Percentiles rank a stretch among this genome's conserved stretches.
Conservation (phyloP, 2,888 invertebrate species). For the Hirtodrosophila alboralis region DNA sequence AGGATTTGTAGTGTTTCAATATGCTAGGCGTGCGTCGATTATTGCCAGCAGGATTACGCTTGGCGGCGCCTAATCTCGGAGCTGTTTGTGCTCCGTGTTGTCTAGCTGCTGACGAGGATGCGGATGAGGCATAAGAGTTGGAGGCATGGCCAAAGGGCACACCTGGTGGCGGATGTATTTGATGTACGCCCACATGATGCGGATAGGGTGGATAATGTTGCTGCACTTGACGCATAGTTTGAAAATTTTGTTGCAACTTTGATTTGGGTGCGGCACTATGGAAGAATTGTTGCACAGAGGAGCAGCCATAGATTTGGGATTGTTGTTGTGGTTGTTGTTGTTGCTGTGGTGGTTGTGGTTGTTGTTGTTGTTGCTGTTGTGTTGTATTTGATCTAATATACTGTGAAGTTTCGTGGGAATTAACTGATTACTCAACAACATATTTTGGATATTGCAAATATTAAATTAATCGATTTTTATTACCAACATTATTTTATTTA, state of each 20-base stretch:
- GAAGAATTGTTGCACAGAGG: slow-evolving; percentile 76
- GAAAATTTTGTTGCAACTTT: slow-evolving; percentile 83
- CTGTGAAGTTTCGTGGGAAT: slow-evolving; percentile 71
- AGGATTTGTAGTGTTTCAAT: slow-evolving; percentile 89
- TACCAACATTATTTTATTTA: slow-evolving; percentile 63
- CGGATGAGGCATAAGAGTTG: not conserved
- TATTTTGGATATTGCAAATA: slow-evolving; percentile 14
- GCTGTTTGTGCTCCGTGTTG: slow-evolving; percentile 37
- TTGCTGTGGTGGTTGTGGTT: slow-evolving; percentile 32
- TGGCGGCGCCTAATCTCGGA: slow-evolving; percentile 56
- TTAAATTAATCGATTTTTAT: slow-evolving; percentile 24
- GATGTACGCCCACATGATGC: slow-evolving; percentile 83
- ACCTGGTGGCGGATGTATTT: slow-evolving; percentile 81
- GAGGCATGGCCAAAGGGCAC: slow-evolving; percentile 67
- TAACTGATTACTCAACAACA: slow-evolving; percentile 69
- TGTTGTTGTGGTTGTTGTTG: slow-evolving; percentile 31
- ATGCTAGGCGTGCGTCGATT: slow-evolving; percentile 85
- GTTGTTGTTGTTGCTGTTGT: slow-evolving; percentile 17
- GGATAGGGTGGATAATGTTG: slow-evolving; percentile 84
- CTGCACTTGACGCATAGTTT: slow-evolving; percentile 84
- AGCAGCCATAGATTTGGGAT: slow-evolving; percentile 18
- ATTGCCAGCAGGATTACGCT: slow-evolving; percentile 78
- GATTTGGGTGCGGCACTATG: slow-evolving; percentile 84
- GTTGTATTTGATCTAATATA: slow-evolving; percentile 62
- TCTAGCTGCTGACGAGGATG: slow-evolving; percentile 4